Evolutionary conservation across 2,797 vertebrate species (phyloP), one percentile per base, ranked within the genome.

Genomic region (Anguilla megastoma): DNA sequence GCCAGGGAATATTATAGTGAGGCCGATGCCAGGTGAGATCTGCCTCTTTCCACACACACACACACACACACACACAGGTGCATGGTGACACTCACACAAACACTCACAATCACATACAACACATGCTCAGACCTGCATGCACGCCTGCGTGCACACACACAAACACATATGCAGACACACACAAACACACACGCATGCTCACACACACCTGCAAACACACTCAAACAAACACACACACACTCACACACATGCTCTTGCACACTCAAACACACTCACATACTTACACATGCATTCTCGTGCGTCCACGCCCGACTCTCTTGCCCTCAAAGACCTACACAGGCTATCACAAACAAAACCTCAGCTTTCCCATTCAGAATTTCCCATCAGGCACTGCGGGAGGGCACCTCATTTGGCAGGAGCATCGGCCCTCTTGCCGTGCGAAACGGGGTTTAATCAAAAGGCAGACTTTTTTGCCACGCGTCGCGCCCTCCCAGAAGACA

Each of bases 1-100:
- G 98, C 98, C 91, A 97, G 98, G 92, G 98, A 99, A 87, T 99
- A 99, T 92, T 99, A 99, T 96, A 99, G 98, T 0, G 98, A 99
- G 93, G 98, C 98, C 0, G 98, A 99, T 84, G 98, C 98, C 94
- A 99, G 98, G 98, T 98, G 90, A 95, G 95, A 86, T 45, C 10
- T 45, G 24, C 69, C 69, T 48, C 10, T 82, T 12, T 48, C 41
- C 45, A 9, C 21, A 3, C 54, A 21, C 54, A 36, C n/a, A 8
- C 41, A 48, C 76, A 6, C 16, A 18, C 36, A 41, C 33, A 18
- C 30, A 66, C 60, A 63, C 48, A 69, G 9, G n/a, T 33, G 16
- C 83, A 84, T 5, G 21, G 1, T 14, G 58, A 36, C 84, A 69
- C 18, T 6, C 56, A 63, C 48, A 45, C 85, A 58, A 16, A 58